Evolutionary conservation across 1,140 invertebrate species (phyloP), one percentile per base, ranked within the genome.

Genomic region (Melipona quadrifasciata): DNA sequence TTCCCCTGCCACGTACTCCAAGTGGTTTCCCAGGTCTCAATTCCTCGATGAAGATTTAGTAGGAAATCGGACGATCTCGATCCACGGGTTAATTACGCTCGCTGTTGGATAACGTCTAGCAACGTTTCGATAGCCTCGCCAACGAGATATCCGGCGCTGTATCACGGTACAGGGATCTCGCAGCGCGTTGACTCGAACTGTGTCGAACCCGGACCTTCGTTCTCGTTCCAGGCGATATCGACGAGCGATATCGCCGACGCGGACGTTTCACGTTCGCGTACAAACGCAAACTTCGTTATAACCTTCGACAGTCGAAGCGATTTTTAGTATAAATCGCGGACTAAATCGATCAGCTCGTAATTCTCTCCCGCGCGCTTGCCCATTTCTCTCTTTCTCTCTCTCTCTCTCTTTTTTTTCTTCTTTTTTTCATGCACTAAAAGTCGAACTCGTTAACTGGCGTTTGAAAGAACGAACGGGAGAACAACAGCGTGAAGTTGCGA

Each of bases 161-260:
- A 34, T 67, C 76, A 12, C 11, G 3, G 0, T 0, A 10, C 19
- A 21, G 17, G 4, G 3, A 68, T 68, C 39, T 68, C 67, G 11
- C n/a, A 53, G n/a, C n/a, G 19, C 31, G 16, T 80, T 71, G 57
- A 71, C 17, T n/a, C 58, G 58, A 31, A 34, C 67, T 53, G 6
- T n/a, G 24, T 74, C 31, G 16, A 47, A 31, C 4, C 47, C 3
- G 1, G 19, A 24, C 27, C 21, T 39, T 47, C 47, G 17, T 16
- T 19, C 67, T 80, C 47, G 39, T 71, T 58, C 3, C 6, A 27
- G 17, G 14, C n/a, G 51, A 82, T 34, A 19, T 53, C 55, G 39
- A 65, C 10, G 53, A 80, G 21, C 80, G 39, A 31, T 61, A 24
- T 64, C 73, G 73, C 65, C 70, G 55, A 73, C 19, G 17, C 39